Evolutionary conservation across 2,113 vertebrate species (phyloP).

Genomic region (Grantiella picta): DNA sequence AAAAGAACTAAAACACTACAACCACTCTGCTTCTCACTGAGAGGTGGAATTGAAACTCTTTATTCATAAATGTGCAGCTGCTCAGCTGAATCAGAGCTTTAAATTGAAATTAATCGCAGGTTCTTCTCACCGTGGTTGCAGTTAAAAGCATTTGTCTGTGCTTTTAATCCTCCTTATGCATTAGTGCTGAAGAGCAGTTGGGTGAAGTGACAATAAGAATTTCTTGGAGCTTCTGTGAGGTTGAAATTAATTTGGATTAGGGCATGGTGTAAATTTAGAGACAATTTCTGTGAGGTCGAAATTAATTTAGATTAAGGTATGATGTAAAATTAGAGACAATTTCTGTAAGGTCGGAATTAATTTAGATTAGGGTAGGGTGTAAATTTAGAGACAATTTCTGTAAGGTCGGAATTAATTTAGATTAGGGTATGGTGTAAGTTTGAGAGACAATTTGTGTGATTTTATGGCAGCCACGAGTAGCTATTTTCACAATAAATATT

Average conservation of each 20-base stretch:
- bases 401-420: neutral
- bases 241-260: neutral
- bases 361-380: no score
- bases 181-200: neutral
- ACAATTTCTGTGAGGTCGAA: rapidly evolving
- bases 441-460: no score
- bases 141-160: neutral
- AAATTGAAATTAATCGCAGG: neutral
- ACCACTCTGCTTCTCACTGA: neutral
- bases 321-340: no score
- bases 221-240: neutral
- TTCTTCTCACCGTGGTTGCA: neutral
- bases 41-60: neutral
- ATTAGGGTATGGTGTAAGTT: no score
- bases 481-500: neutral
- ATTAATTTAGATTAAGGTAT: no score
- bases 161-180: neutral
- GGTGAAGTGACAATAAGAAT: neutral
- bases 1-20: neutral
- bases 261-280: neutral
- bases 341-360: no score
- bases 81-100: neutral
- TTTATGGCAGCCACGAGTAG: rapidly evolving
- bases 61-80: neutral
- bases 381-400: no score